These are phyloP conservation scores for Erpetoichthys calabaricus DNA, from an alignment of 2,797 vertebrate species.

Conservation along the genomic window DNA sequence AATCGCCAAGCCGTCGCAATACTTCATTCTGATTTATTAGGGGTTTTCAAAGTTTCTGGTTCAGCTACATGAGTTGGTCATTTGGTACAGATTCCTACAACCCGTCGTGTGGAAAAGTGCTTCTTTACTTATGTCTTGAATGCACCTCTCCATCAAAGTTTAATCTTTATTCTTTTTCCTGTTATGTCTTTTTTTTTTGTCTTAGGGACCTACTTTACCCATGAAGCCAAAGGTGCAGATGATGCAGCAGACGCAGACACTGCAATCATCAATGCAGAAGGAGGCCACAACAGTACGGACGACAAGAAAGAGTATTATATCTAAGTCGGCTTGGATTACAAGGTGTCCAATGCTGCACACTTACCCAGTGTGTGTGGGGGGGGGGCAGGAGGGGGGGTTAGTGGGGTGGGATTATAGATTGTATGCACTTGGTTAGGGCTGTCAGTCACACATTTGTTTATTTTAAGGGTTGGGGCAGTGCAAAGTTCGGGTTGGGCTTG, in stretches of 20 bases:
- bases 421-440: no score
- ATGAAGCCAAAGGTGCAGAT: slow-evolving; percentile 97
- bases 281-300: slow-evolving; percentile 94
- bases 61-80: no score
- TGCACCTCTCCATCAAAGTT: no score
- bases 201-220: slow-evolving; percentile 97
- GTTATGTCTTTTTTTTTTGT: slow-evolving; percentile 15
- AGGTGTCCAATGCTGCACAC: slow-evolving; percentile 49
- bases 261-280: slow-evolving; percentile 98
- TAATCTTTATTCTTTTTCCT: no score
- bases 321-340: slow-evolving; percentile 67
- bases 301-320: slow-evolving; percentile 99
- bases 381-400: slow-evolving; percentile 25
- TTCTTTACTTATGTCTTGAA: no score
- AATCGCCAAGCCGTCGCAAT: no score
- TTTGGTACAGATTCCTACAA: no score
- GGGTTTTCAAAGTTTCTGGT: no score
- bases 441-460: slow-evolving; percentile 8
- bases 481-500: slow-evolving; percentile 48
- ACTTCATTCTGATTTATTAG: no score
- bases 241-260: slow-evolving; percentile 97
- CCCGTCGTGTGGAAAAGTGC: no score
- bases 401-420: slow-evolving; percentile 15
- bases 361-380: slow-evolving; percentile 22
- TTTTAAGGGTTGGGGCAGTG: slow-evolving; percentile 34